Conservation (phyloP, 53 echinoderm and acorn worm species). For the Zoroaster sp. region DNA sequence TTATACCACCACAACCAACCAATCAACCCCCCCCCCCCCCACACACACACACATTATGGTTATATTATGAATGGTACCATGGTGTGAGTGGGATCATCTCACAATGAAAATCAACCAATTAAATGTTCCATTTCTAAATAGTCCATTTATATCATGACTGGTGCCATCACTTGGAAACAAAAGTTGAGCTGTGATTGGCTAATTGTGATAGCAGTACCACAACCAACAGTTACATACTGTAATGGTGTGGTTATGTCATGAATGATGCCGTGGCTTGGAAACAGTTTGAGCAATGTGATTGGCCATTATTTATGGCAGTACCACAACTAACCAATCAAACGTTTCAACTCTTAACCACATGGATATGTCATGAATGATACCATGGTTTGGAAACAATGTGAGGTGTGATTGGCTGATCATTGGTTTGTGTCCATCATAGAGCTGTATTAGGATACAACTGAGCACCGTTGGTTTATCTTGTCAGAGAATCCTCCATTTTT, state of each 20-base stretch:
- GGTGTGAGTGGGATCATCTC: neutral
- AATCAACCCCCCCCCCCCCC: too few relatives aligned
- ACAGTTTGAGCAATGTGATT: neutral
- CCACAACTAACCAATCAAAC: neutral
- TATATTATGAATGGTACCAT: neutral
- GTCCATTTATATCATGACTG: neutral
- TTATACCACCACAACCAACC: neutral
- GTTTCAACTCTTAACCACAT: neutral
- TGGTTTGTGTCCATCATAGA: too few relatives aligned
- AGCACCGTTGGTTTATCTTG: neutral
- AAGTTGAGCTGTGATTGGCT: neutral
- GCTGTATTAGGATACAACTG: too few relatives aligned
- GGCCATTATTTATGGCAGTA: neutral
- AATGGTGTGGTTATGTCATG: neutral
- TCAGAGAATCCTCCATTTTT: neutral
- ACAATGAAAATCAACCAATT: neutral
- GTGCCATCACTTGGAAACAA: neutral
- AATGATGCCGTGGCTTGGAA: too few relatives aligned
- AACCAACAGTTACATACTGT: neutral
- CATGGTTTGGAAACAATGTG: too few relatives aligned
- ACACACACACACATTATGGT: too few relatives aligned
- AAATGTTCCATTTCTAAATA: neutral
- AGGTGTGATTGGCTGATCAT: too few relatives aligned
- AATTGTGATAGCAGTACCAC: neutral
- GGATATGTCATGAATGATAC: too few relatives aligned